Base-by-base conservation (phyloP, 35 echinoderm and acorn worm species). In the Stichopus chloronotus region DNA sequence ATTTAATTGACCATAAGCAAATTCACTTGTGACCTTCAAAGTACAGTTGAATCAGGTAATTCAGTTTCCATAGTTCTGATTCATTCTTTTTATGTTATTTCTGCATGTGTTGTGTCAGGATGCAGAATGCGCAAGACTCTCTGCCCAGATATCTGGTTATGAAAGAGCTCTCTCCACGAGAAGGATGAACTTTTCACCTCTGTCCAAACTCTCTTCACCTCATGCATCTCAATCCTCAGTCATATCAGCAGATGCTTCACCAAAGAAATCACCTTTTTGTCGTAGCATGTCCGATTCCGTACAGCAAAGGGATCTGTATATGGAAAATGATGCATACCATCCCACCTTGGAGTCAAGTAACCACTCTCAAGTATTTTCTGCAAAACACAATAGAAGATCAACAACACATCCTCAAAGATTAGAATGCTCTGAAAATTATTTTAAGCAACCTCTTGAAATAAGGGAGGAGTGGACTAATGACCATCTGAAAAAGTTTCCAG, bases 91-190 rank as follows among this genome's bases (percentile, higher is more conserved):
- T 9, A 56, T 0, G 56, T 7, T 83, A 14, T 13, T 83, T 57
- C 5, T 55, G 10, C 0, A 1, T 43, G 30, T 43, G 30, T 21
- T 85, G 79, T 88, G 90, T 8, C 94, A 99, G 97, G 97, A 99
- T 81, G 94, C 97, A 22, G 97, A 99, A 82, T 92, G 96, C 16
- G 95, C 97, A 14, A 72, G 97, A 17, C 94, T 99, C 5, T 95
- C 94, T 65, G 97, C 97, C 17, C 90, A 92, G 59, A 90, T 99
- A 16, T 96, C 95, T 13, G 95, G 95, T 1, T 99, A 95, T 24
- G 95, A 99, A 68, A 87, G 97, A 76, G 95, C 97, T 21, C 88
- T 94, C 10, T 96, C 93, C 91, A 25, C 87, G 5, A 89, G 60
- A 17, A 89, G 60, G 93, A 85, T 53, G 11, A 56, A 69, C 59